Conservation (phyloP, 2,888 invertebrate species). For the Sinohyriopsis cumingii region DNA sequence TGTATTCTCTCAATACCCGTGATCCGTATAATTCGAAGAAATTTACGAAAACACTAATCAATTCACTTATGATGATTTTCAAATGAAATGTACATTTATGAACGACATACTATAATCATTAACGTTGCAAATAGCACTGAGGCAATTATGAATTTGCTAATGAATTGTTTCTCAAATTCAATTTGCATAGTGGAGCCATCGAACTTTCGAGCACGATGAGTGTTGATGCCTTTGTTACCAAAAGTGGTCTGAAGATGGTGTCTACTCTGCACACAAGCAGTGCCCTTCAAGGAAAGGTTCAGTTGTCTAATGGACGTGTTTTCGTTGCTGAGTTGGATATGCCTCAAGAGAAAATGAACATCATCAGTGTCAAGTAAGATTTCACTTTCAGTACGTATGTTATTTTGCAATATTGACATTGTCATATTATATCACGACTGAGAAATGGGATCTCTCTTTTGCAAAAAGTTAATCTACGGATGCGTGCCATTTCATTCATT, state of each 20-base stretch:
- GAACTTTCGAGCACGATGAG: constrained; percentile 90
- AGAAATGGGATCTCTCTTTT: neutral
- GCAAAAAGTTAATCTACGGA: no score
- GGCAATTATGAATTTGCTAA: no score
- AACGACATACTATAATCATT: no score
- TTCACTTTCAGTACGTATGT: neutral
- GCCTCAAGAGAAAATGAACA: constrained; percentile 88
- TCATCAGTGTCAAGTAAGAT: constrained; percentile 80
- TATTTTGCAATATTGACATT: neutral
- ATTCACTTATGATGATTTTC: no score
- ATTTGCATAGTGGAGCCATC: constrained; percentile 81
- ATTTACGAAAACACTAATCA: no score
- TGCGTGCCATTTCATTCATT: no score
- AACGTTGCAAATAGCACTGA: no score
- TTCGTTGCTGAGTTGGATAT: constrained; percentile 84
- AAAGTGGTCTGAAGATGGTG: constrained; percentile 86
- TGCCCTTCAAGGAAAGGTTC: constrained; percentile 83
- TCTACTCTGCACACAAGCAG: constrained; percentile 89
- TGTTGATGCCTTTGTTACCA: constrained; percentile 85
- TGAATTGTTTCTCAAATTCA: no score
- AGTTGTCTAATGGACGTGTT: constrained; percentile 80
- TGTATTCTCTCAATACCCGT: no score
- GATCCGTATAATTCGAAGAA: no score
- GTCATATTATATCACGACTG: neutral
- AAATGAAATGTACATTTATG: no score